These are phyloP conservation scores for Hydroisotoma schaefferi DNA, from an alignment of 2,888 invertebrate species.

Conservation along the genomic window DNA sequence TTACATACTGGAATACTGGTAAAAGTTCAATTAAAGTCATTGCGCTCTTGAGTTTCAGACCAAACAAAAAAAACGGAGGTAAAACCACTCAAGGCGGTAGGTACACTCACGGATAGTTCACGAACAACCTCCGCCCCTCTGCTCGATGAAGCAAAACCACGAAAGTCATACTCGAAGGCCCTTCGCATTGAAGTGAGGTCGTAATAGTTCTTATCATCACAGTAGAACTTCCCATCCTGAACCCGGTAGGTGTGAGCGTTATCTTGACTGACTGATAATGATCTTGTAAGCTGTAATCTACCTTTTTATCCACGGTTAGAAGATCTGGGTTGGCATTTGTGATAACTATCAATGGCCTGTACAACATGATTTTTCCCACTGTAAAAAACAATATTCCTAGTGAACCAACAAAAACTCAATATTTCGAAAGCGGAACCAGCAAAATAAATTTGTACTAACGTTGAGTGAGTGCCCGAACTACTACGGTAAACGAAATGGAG, in stretches of 20 bases:
- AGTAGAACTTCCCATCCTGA: constrained; percentile 16
- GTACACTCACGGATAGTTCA: constrained; percentile 25
- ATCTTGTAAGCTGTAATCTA: neutral
- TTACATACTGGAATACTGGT: neutral
- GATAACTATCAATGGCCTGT: constrained; percentile 23
- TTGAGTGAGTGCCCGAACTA: no score
- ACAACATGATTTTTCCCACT: constrained; percentile 24
- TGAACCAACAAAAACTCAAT: no score
- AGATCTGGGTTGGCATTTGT: constrained; percentile 34
- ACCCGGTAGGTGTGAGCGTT: constrained; percentile 24
- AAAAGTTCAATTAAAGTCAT: no score
- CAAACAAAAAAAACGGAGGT: no score
- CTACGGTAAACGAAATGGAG: constrained; percentile 22
- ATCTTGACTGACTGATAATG: constrained; percentile 14
- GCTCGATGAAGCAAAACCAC: constrained; percentile 24
- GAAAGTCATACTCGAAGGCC: constrained; percentile 18
- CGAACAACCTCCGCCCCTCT: constrained; percentile 20
- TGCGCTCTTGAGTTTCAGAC: no score
- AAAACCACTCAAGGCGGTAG: no score
- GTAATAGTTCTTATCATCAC: constrained; percentile 20
- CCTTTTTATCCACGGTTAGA: constrained; percentile 15
- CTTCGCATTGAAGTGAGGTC: constrained; percentile 16
- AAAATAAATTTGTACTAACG: no score
- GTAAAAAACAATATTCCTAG: no score
- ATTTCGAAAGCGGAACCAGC: no score